Percentiles rank a stretch among this genome's conserved stretches.
phyloP scores from a whole-genome alignment of 2,888 invertebrate genomes.

The Abscondita cerata region DNA sequence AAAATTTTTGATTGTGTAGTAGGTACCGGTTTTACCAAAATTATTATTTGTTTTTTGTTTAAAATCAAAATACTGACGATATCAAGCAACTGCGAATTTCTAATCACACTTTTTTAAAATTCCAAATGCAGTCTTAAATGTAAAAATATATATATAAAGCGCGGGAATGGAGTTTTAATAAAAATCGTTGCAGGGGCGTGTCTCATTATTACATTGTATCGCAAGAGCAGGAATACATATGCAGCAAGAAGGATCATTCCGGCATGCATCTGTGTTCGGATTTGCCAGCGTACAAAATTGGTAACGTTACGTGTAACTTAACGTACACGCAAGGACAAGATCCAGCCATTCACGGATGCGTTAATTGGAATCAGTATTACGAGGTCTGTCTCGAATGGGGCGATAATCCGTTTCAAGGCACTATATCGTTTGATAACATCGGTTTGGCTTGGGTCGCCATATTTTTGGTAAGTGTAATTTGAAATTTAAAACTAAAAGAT shows the following conservation, averaged over 20 bases:
- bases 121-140: conserved; percentile 13
- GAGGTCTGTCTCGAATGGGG: conserved; percentile 92
- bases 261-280: conserved; percentile 93
- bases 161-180: conserved; percentile 8
- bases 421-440: conserved; percentile 99
- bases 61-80: too few species aligned
- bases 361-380: conserved; percentile 99
- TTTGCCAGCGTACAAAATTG: conserved; percentile 81
- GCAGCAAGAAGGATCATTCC: conserved; percentile 89
- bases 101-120: not conserved
- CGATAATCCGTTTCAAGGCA: conserved; percentile 97
- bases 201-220: conserved; percentile 88
- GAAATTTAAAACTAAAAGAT: too few species aligned
- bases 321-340: conserved; percentile 57
- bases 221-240: conserved; percentile 95
- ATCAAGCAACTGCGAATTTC: too few species aligned
- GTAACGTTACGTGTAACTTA: conserved; percentile 78
- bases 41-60: too few species aligned
- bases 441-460: conserved; percentile 99
- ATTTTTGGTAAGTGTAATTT: conserved; percentile 83
- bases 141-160: too few species aligned
- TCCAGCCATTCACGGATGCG: conserved; percentile 70
- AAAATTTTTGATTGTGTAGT: too few species aligned
- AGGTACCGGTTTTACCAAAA: too few species aligned
- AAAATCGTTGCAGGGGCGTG: conserved; percentile 60